Evolutionary conservation across 2,113 vertebrate genomes (phyloP).

Genomic region (Eurypyga helias): DNA sequence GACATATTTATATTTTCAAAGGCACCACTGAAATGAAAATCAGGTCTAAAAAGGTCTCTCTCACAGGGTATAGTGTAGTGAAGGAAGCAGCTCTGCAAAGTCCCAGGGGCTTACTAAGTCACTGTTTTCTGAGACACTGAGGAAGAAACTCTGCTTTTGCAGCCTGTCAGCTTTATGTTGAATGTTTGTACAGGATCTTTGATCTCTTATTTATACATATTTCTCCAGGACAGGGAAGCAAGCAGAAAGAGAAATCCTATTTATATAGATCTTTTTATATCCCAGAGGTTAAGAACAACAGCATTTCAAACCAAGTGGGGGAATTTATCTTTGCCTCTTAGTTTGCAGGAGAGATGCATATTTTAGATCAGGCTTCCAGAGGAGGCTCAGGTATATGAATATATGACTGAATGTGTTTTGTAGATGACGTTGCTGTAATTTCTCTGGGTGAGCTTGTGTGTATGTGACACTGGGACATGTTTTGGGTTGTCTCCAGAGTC

Average conservation of each 20-base stretch:
- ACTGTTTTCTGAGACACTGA: neutral
- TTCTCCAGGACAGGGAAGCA: slow-evolving; percentile 59
- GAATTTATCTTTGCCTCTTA: slow-evolving; percentile 46
- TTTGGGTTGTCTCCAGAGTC: neutral
- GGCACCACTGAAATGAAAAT: neutral
- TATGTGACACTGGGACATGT: neutral
- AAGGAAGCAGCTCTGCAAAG: neutral
- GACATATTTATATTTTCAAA: slow-evolving; percentile 37
- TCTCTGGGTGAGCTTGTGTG: neutral
- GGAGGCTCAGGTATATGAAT: neutral
- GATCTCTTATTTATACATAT: slow-evolving; percentile 70
- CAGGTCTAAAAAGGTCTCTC: neutral
- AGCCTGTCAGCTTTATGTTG: slow-evolving; percentile 54
- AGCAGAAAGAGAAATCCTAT: slow-evolving; percentile 55
- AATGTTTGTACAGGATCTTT: slow-evolving; percentile 62
- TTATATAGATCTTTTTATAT: slow-evolving; percentile 52
- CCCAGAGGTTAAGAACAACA: slow-evolving; percentile 51
- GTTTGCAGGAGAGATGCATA: slow-evolving; percentile 2
- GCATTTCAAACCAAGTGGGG: slow-evolving; percentile 47
- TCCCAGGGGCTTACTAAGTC: slow-evolving; percentile 41
- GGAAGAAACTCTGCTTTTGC: slow-evolving; percentile 34
- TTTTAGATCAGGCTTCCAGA: neutral
- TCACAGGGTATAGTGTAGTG: neutral
- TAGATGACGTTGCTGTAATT: neutral
- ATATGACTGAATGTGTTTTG: neutral